phyloP scores from a whole-genome alignment of 2,113 vertebrate genomes.

The Gasterosteus aculeatus region DNA sequence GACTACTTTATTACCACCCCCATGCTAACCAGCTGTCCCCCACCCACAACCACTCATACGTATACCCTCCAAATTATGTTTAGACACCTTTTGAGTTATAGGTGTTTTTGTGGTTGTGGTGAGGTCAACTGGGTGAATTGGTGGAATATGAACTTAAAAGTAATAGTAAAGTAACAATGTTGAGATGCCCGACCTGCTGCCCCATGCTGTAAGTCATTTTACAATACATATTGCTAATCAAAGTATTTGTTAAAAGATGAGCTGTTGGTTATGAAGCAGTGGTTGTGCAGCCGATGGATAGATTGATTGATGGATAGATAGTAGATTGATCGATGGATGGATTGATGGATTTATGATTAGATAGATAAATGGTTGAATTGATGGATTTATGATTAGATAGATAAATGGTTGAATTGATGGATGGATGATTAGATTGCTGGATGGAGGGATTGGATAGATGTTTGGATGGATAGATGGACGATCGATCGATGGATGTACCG shows the following conservation, averaged over 20 bases:
- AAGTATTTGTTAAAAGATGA: no score
- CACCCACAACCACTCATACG: not conserved
- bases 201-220: no score
- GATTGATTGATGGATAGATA: not conserved
- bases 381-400: not conserved
- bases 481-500: no score
- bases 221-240: no score
- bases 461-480: not conserved
- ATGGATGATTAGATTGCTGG: not conserved
- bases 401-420: not conserved
- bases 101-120: not conserved
- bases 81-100: constrained; percentile 5
- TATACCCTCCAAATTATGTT: not conserved
- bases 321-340: not conserved
- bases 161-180: no score
- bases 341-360: not conserved
- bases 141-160: no score
- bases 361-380: not conserved
- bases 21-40: constrained; percentile 71
- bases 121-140: not conserved
- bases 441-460: not conserved
- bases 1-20: constrained; percentile 72
- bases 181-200: no score
- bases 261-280: no score
- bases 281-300: no score